Evolutionary conservation across 2,888 invertebrate species (phyloP), one percentile per base, ranked within the genome.

Genomic region (Ormyrus pomaceus): DNA sequence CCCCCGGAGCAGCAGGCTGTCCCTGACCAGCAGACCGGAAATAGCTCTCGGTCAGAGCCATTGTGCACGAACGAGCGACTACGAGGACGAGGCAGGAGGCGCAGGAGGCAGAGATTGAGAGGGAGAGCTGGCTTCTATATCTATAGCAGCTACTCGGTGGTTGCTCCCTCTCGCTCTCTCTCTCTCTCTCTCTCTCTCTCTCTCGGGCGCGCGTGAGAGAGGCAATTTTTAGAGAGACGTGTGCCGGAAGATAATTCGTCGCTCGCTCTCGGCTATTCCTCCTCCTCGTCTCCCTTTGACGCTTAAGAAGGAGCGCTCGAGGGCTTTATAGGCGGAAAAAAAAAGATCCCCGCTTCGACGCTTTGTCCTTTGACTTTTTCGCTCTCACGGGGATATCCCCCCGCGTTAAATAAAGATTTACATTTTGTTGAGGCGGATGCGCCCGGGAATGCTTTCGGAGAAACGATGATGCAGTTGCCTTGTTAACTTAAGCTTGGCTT

Each of bases 11-110:
- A 19, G 73, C 79, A 81, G 75, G 80, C 80, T 87, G 86, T 87
- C 84, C 83, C 84, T 86, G 86, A 84, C 84, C 83, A 83, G 76
- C 78, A 84, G 82, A 85, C 83, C 86, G 87, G 85, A 86, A 87
- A 85, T 85, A 84, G 85, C 85, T 83, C 83, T 84, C 83, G 84
- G 84, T 82, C 83, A 82, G 65, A 85, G 82, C 83, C 72, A 85
- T 84, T 85, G 84, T 85, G 83, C 77, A 84, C 78, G 79, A 82
- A 79, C 77, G 69, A 83, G 50, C 58, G 68, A 8, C 72, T 34
- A 58, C 72, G 72, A 75, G 82, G 80, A 77, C 80, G 79, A 19
- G 19, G 19, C 19, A 19, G 48, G 74, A 64, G 10, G 66, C 59
- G 5, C 51, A 55, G 50, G 66, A 46, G 59, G 50, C 73, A 50